These are phyloP conservation scores for Coreius guichenoti DNA, from an alignment of 2,797 vertebrate genomes.

Conservation along the genomic window DNA sequence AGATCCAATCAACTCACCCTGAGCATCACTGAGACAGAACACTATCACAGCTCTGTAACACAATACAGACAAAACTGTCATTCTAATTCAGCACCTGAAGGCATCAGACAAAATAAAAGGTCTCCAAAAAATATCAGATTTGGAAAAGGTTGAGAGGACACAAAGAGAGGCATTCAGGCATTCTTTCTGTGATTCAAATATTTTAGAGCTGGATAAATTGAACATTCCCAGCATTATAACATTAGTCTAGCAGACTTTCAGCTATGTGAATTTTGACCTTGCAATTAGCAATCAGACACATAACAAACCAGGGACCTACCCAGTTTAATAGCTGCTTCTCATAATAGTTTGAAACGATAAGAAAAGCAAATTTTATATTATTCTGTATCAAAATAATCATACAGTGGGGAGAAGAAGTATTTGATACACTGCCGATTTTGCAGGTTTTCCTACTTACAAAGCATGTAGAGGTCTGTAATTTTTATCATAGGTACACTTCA, in stretches of 20 bases:
- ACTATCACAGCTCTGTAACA: background rate
- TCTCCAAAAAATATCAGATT: background rate
- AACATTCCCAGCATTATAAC: background rate
- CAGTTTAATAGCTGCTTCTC: background rate
- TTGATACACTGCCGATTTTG: no score
- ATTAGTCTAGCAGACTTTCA: background rate
- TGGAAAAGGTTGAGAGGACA: background rate
- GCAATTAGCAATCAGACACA: background rate
- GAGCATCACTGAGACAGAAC: background rate
- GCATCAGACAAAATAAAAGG: background rate
- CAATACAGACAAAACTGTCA: background rate
- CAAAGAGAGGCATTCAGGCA: background rate
- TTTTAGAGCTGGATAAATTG: background rate
- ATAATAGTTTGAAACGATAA: background rate
- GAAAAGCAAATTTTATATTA: background rate
- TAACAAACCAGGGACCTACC: background rate
- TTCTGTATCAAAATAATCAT: background rate
- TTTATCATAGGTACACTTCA: no score
- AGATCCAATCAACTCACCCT: slow-evolving; percentile 35
- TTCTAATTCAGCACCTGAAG: background rate
- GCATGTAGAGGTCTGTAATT: no score
- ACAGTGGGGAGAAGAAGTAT: no score
- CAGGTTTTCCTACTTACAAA: no score
- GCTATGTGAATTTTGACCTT: background rate
- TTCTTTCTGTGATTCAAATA: background rate